Percentiles rank a stretch among this genome's conserved stretches.
Conservation (phyloP, 2,113 vertebrate species). For the Meriones unguiculatus region DNA sequence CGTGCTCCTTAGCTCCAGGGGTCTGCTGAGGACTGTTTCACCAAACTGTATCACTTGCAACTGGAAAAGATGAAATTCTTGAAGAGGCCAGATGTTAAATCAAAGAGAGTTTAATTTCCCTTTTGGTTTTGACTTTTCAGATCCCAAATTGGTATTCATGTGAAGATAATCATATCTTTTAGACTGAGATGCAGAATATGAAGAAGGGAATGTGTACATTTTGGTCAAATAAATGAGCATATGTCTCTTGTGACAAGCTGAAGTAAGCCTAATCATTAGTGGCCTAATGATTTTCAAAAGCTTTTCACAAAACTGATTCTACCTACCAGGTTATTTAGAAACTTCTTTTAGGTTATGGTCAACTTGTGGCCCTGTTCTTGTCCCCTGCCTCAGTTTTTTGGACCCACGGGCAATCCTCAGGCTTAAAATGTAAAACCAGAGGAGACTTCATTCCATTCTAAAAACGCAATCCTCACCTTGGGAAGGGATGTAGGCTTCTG, state of each 20-base stretch:
- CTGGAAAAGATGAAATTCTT: not conserved
- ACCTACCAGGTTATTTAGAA: not conserved
- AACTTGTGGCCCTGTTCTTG: too few species aligned
- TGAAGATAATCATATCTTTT: conserved; percentile 17
- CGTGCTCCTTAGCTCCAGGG: not conserved
- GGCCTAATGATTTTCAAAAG: conserved; percentile 4
- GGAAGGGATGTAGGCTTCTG: conserved; percentile 47
- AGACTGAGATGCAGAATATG: not conserved
- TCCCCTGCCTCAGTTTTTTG: not conserved
- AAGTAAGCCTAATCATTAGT: not conserved
- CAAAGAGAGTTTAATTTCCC: not conserved
- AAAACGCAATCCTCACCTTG: not conserved
- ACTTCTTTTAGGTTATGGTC: not conserved
- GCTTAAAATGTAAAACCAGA: conserved; percentile 21
- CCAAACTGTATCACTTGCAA: conserved; percentile 28
- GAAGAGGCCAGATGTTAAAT: not conserved
- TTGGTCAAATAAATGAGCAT: conserved; percentile 10
- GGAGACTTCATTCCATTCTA: not conserved
- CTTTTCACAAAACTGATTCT: not conserved
- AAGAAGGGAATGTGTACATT: not conserved
- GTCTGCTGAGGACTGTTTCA: not conserved
- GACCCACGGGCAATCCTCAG: not conserved
- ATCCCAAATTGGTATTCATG: not conserved
- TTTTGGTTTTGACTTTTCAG: not conserved
- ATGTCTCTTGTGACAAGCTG: not conserved